These are phyloP conservation scores for Centrocercus urophasianus DNA, from an alignment of 2,113 vertebrate species.

Conservation along the genomic window DNA sequence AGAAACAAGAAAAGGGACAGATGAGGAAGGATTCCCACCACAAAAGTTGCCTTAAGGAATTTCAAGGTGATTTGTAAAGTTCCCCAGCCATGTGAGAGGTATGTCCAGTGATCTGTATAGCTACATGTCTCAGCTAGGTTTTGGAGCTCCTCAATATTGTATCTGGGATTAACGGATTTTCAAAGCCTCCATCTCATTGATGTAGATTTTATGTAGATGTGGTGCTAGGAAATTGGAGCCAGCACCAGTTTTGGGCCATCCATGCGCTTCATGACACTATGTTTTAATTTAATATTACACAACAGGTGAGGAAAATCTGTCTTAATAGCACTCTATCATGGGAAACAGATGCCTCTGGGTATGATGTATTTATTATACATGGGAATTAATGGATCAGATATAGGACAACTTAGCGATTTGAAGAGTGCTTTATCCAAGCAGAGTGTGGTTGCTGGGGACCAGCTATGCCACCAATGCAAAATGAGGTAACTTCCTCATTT, in stretches of 20 bases:
- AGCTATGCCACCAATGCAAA: not conserved
- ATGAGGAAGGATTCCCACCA: not conserved
- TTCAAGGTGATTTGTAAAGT: not conserved
- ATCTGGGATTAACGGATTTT: not conserved
- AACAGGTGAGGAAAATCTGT: not conserved
- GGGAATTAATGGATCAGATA: not conserved
- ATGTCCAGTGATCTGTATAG: not conserved
- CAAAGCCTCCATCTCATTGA: not conserved
- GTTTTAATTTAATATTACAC: not conserved
- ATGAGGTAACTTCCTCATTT: fast-evolving
- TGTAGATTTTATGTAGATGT: not conserved
- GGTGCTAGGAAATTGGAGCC: not conserved
- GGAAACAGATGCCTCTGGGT: not conserved
- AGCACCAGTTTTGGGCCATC: not conserved
- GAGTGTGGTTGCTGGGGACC: not conserved
- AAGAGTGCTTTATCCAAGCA: not conserved
- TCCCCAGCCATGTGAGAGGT: fast-evolving
- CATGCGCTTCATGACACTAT: not conserved
- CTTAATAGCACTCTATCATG: not conserved
- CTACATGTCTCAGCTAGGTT: not conserved
- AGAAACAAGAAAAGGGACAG: not conserved
- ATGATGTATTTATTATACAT: not conserved
- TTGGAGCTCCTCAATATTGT: not conserved
- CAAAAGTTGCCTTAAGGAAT: not conserved
- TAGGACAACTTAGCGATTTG: not conserved